phyloP scores from a whole-genome alignment of 1,140 invertebrate genomes.

The Elymnias hypermnestra region DNA sequence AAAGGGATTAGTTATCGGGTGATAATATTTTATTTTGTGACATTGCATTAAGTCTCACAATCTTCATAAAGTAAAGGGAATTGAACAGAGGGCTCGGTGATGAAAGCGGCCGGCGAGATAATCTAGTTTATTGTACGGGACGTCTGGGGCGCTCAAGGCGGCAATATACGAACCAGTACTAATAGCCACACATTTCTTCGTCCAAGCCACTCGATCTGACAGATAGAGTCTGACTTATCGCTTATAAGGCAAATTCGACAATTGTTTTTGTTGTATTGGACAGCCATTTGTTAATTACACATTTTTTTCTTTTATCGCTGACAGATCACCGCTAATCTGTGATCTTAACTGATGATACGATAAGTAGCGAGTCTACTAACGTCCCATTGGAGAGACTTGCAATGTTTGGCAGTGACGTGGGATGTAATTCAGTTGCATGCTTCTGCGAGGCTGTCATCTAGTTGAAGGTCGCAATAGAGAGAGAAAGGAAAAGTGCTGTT shows the following conservation, averaged over 20 bases:
- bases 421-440: no score
- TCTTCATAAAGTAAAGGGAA: constrained; percentile 17
- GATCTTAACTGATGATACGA: no score
- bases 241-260: constrained; percentile 3
- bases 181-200: constrained; percentile 56
- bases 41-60: constrained; percentile 14
- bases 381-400: no score
- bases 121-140: constrained; percentile 22
- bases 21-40: constrained; percentile 8
- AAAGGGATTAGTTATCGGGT: constrained; percentile 4
- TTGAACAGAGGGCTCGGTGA: constrained; percentile 15
- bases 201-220: constrained; percentile 45
- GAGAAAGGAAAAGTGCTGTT: no score
- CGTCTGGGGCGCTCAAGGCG: constrained; percentile 30
- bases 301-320: neutral
- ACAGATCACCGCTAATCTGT: no score
- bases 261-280: constrained; percentile 4
- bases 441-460: no score
- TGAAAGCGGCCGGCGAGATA: constrained; percentile 28
- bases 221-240: constrained; percentile 26
- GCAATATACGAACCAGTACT: constrained; percentile 34
- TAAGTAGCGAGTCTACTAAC: no score
- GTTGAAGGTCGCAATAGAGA: no score
- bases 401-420: no score
- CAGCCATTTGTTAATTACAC: neutral